A percentile compares a stretch with the other conserved stretches of the same genome.
phyloP scores from a whole-genome alignment of 2,888 invertebrate species.

The Craniophora ligustri region DNA sequence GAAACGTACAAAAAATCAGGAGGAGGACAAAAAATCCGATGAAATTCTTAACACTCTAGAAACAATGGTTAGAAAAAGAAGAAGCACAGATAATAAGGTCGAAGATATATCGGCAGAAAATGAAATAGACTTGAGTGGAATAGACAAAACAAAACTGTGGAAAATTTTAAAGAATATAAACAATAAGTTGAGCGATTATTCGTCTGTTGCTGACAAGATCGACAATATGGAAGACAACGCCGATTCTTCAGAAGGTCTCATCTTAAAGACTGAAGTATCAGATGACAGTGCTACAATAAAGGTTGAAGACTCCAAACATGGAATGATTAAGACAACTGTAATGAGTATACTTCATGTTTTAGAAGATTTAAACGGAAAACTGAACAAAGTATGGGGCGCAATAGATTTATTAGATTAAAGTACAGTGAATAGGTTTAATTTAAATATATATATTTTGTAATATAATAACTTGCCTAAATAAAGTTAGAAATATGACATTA shows the following conservation, averaged over 20 bases:
- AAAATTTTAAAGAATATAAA: constrained; percentile 70
- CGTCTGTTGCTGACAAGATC: constrained; percentile 57
- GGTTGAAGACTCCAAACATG: constrained; percentile 63
- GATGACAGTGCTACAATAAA: constrained; percentile 65
- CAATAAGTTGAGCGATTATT: constrained; percentile 63
- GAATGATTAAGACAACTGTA: constrained; percentile 71
- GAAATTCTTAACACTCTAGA: constrained; percentile 14
- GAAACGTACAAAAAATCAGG: constrained; percentile 12
- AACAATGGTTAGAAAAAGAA: constrained; percentile 32
- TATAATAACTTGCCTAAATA: no score
- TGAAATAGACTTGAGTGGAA: constrained; percentile 61
- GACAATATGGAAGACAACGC: constrained; percentile 52
- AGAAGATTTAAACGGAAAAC: constrained; percentile 75
- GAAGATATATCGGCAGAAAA: constrained; percentile 63
- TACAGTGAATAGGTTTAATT: constrained; percentile 57
- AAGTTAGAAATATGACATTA: no score
- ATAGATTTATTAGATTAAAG: constrained; percentile 72
- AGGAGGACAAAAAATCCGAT: constrained; percentile 31
- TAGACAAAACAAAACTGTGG: constrained; percentile 62
- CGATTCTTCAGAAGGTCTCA: constrained; percentile 48
- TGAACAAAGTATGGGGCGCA: constrained; percentile 75
- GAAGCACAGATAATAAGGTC: constrained; percentile 42
- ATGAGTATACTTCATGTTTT: constrained; percentile 69
- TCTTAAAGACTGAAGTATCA: constrained; percentile 65
- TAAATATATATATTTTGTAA: constrained; percentile 19